Base-by-base conservation (phyloP, 1,140 invertebrate genomes). In the Asbolus verrucosus region DNA sequence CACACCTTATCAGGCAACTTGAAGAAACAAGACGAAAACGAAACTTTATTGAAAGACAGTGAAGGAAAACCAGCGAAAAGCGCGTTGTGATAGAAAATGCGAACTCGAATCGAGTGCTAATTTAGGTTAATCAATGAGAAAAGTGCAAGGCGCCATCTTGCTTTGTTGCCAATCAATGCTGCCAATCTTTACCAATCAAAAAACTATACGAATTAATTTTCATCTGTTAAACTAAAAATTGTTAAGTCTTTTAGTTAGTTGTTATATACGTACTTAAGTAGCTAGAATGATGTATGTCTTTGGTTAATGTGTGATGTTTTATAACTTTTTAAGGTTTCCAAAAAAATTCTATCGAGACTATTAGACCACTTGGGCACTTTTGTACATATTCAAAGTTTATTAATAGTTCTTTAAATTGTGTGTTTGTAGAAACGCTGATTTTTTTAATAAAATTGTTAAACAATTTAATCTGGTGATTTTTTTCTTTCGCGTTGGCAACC, bases 1-100 rank as follows among this genome's bases (percentile, higher is more conserved):
- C 90, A 90, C 0, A 94, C 92, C 11, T 77, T 94, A 0, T 92
- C 91, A 2, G 93, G 92, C 3, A 95, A 94, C 81, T 81, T 94
- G 16, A 89, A 92, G 78, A 93, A 93, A 77, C 89, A 91, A 70
- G 76, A 70, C 8, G 78, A 79, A 70, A 73, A 54, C 8, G 73
- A 79, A 61, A 73, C 66, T 18, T 70, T 77, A 30, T 39, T 76
- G 27, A 69, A 62, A 41, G 66, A 39, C 0, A 39, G 31, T 59
- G 66, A 21, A 21, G 33, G 5, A 67, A 67, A 24, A 19, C 30
- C 18, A 18, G 9, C 19, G 18, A 46, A 50, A 21, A 54, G 21
- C 11, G 2, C 9, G 27, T 13, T 54, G 46, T 54, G 46, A 54
- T 54, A 14, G 4, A 54, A 54, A n/a, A 3, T 54, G 21, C 9